These are phyloP conservation scores for Hybognathus amarus DNA, from an alignment of 2,797 vertebrate genomes.

Conservation along the genomic window DNA sequence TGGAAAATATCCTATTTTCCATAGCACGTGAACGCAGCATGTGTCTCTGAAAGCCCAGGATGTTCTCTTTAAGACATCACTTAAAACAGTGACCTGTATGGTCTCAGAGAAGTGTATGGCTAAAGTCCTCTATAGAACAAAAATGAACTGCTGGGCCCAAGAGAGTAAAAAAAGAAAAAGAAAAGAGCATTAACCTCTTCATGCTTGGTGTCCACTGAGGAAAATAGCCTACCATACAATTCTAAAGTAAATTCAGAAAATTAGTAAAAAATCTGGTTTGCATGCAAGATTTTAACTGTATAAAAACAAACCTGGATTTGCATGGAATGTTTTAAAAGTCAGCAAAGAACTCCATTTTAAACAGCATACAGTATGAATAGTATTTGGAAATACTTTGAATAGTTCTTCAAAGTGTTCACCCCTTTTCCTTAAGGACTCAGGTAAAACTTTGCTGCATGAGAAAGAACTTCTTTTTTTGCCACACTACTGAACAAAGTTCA, in stretches of 20 bases:
- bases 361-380: neutral
- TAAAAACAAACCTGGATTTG: neutral
- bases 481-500: neutral
- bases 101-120: neutral
- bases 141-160: neutral
- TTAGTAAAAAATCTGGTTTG: neutral
- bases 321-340: neutral
- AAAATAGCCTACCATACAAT: neutral
- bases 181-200: slow-evolving; percentile 1
- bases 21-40: no score
- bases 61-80: slow-evolving; percentile 1
- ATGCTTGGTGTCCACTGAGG: neutral
- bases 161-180: neutral
- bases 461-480: neutral
- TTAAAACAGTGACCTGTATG: neutral
- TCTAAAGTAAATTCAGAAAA: neutral
- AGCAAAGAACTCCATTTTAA: neutral
- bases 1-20: no score
- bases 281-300: neutral
- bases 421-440: neutral
- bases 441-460: neutral
- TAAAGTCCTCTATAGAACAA: slow-evolving; percentile 1
- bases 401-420: neutral
- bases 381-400: neutral
- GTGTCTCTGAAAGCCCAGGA: neutral